Evolutionary conservation across 2,113 vertebrate species (phyloP), one percentile per base, ranked within the genome.

Genomic region (human): DNA sequence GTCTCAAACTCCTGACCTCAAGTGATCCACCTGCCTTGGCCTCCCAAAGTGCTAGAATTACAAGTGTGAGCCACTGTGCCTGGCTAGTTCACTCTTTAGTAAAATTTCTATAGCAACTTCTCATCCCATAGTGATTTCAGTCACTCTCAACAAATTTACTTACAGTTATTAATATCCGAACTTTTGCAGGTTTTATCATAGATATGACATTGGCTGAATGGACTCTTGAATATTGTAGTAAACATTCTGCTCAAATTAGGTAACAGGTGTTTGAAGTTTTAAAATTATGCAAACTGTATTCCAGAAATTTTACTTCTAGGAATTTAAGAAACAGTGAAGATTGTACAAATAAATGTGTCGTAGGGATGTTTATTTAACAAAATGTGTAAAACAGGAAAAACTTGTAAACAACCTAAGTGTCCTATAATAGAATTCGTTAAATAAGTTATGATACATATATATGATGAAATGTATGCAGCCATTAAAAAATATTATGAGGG

Each of bases 301-400:
- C 50, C 83, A 96, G 61, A 92, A 94, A 89, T 92, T 89, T n/a
- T n/a, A 78, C 27, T 32, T 61, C 13, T 78, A 83, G 70, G 40
- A 92, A 94, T 92, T 68, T 88, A 78, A 92, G 48, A 35, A 27
- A 83, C 27, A 78, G n/a, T 40, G 6, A 1, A 83, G 66, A 88
- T 78, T 52, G 25, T 73, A 9, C 43, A 52, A 64, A 93, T 32
- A 91, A 92, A 76, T 92, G 78, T 70, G 52, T 18, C 88, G 30
- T 72, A 84, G 88, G 13, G 25, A 59, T 88, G 40, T 52, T 86
- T 32, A 70, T 59, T 94, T 59, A 82, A 76, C 27, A 68, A 92
- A 79, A 73, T 70, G 30, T 45, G 32, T 80, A 92, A 88, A 64
- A 52, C 70, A 92, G 50, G 52, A 55, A 61, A 64, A 93, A 23